phyloP scores from a whole-genome alignment of 2,797 vertebrate species.

The Falco concolor region DNA sequence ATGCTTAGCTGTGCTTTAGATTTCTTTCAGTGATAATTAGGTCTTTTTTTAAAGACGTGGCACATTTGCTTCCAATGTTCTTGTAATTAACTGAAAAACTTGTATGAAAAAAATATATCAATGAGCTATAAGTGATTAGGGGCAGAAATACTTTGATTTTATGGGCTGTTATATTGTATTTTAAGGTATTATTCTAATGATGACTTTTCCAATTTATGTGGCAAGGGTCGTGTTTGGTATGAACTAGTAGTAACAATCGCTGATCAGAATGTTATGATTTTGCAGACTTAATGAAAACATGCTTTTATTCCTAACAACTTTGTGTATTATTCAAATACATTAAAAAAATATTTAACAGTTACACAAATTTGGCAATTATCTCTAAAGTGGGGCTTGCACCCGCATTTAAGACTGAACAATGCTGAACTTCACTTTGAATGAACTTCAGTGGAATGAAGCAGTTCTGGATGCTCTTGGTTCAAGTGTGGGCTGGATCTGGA shows the following conservation, averaged over 20 bases:
- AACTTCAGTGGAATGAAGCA: background rate
- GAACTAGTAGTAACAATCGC: background rate
- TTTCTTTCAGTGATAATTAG: background rate
- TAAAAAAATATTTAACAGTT: background rate
- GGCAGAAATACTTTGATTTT: background rate
- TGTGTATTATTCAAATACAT: background rate
- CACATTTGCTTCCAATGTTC: background rate
- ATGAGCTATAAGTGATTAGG: background rate
- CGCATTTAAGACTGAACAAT: background rate
- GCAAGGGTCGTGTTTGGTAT: rapidly evolving
- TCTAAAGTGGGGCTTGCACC: background rate
- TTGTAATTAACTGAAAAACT: background rate
- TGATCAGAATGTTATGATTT: background rate
- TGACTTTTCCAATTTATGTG: background rate
- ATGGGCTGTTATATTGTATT: background rate
- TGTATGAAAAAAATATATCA: background rate
- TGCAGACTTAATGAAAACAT: background rate
- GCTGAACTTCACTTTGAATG: background rate
- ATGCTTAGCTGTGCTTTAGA: background rate
- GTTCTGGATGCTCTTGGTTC: background rate
- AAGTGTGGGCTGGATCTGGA: background rate
- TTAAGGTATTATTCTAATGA: background rate
- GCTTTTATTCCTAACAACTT: background rate
- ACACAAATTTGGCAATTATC: background rate
- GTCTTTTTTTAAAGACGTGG: background rate